A percentile compares a stretch with the other conserved stretches of the same genome.
phyloP scores from a whole-genome alignment of 2,113 vertebrate species.

The Chinchilla lanigera region DNA sequence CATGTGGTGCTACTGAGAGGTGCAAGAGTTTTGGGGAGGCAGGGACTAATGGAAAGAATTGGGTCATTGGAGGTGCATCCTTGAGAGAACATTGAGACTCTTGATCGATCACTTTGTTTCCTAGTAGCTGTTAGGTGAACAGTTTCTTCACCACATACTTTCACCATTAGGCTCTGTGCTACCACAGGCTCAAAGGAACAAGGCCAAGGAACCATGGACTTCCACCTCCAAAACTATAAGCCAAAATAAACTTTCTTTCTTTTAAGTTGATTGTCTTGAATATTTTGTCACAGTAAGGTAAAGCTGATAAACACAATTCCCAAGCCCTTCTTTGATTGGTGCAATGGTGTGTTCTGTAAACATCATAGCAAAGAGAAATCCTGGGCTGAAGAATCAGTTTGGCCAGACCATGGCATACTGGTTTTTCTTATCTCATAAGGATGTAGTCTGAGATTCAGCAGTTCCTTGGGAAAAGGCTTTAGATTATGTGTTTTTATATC shows the following conservation, averaged over 20 bases:
- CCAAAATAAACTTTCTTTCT: neutral
- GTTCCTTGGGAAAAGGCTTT: neutral
- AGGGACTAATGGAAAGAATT: no score
- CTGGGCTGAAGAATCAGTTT: rapidly evolving
- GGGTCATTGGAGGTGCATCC: neutral
- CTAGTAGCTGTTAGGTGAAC: no score
- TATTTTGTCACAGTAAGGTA: neutral
- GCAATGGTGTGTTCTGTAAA: neutral
- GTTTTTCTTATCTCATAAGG: neutral
- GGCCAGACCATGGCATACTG: neutral
- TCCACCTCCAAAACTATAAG: neutral
- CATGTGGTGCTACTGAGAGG: no score
- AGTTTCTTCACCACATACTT: neutral
- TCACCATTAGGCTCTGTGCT: no score
- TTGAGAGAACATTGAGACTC: rapidly evolving
- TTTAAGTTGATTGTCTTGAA: neutral
- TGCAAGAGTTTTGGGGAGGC: neutral
- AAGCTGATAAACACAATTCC: neutral
- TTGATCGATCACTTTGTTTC: neutral
- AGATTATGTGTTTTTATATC: neutral
- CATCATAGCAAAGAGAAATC: neutral
- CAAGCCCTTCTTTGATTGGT: neutral
- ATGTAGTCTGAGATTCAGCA: neutral
- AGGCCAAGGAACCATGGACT: neutral
- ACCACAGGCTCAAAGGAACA: neutral